Conservation (phyloP, 2,797 vertebrate species). For the Erpetoichthys calabaricus region DNA sequence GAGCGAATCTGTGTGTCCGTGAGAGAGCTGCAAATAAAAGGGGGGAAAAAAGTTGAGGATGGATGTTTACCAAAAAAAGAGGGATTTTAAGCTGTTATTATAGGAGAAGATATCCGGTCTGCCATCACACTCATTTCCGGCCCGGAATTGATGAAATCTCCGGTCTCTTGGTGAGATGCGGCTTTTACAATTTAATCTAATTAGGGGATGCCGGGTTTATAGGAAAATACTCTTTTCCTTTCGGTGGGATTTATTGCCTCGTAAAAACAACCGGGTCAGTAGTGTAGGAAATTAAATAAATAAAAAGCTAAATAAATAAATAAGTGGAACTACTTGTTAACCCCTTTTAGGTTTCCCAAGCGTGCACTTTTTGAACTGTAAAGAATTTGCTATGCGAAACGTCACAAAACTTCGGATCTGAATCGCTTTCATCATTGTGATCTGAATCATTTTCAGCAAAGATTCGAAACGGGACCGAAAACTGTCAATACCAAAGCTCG, state of each 20-base stretch:
- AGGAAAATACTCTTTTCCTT: slow-evolving; percentile 10
- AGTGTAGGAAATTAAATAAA: neutral
- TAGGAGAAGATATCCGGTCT: slow-evolving; percentile 12
- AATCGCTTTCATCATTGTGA: no score
- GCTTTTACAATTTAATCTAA: slow-evolving; percentile 15
- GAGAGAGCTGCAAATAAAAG: neutral
- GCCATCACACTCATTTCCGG: slow-evolving; percentile 12
- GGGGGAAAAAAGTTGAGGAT: neutral
- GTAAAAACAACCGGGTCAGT: slow-evolving; percentile 6
- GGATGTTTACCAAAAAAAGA: neutral
- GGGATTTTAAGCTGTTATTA: neutral
- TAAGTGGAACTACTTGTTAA: no score
- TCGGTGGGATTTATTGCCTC: slow-evolving; percentile 17
- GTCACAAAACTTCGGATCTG: no score
- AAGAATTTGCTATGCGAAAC: no score
- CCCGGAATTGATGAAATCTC: slow-evolving; percentile 13
- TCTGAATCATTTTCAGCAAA: no score
- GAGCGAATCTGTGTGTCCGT: neutral
- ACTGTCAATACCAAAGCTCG: no score
- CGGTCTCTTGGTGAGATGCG: slow-evolving; percentile 10
- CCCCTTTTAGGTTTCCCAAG: no score
- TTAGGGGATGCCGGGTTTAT: slow-evolving; percentile 15
- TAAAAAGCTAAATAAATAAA: no score
- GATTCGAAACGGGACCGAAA: no score
- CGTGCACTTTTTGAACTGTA: no score